A percentile compares a stretch with the other conserved stretches of the same genome.
Conservation (phyloP, 2,888 invertebrate species). For the Coronaproctus castanopsis region DNA sequence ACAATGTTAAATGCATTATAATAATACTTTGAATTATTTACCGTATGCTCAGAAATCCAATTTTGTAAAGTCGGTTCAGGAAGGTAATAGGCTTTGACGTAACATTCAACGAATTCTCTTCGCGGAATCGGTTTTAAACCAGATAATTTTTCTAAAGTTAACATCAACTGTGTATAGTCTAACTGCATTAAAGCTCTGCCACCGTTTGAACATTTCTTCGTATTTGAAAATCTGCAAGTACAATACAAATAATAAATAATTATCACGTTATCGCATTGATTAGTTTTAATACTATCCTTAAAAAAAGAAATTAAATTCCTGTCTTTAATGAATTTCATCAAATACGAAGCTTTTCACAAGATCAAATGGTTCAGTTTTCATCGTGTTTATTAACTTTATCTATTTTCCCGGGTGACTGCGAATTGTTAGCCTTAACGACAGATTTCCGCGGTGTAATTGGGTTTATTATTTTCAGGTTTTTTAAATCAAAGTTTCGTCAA, state of each 20-base stretch:
- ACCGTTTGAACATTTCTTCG: conserved; percentile 85
- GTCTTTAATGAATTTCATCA: no score
- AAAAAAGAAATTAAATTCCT: not conserved
- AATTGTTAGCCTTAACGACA: no score
- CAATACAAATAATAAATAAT: conserved; percentile 10
- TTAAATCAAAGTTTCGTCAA: no score
- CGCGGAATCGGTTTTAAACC: conserved; percentile 66
- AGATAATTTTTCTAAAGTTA: conserved; percentile 73
- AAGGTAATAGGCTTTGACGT: conserved; percentile 90
- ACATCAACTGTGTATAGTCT: conserved; percentile 84
- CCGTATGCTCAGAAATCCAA: conserved; percentile 66
- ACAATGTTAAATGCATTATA: no score
- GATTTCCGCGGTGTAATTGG: no score
- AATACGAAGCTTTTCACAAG: no score
- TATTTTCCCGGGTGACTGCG: no score
- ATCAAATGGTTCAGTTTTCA: no score
- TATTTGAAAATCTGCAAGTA: conserved; percentile 48
- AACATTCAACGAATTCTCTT: conserved; percentile 75
- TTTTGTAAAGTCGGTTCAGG: conserved; percentile 70
- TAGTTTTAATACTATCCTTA: not conserved
- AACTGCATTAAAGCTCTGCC: conserved; percentile 94
- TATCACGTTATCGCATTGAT: not conserved
- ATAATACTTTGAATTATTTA: no score
- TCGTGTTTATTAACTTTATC: no score
- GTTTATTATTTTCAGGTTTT: no score